Percentiles rank a stretch among this genome's conserved stretches.
These are phyloP conservation scores for Linnaemya vulpina DNA, from an alignment of 2,888 invertebrate genomes.

Conservation along the genomic window DNA sequence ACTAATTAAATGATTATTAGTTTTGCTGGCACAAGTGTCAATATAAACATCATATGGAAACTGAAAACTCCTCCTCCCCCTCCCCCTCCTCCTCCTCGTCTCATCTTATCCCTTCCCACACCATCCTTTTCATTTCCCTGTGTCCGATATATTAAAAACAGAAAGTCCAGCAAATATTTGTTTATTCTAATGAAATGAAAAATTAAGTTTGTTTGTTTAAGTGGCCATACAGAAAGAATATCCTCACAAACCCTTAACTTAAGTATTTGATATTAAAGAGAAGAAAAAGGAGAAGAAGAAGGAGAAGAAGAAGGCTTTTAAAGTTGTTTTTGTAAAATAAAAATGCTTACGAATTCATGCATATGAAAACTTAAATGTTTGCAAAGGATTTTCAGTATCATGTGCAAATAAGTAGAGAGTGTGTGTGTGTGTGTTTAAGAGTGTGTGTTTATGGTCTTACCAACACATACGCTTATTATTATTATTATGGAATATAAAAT, in stretches of 20 bases:
- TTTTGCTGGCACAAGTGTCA: constrained; percentile 53
- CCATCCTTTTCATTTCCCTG: not conserved
- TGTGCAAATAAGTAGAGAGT: not conserved
- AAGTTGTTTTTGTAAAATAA: not conserved
- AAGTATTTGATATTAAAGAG: not conserved
- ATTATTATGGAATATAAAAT: constrained; percentile 33
- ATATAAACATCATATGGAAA: constrained; percentile 17
- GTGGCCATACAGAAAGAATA: constrained; percentile 19
- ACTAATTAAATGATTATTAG: constrained; percentile 50
- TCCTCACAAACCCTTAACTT: not conserved
- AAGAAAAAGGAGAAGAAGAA: no score
- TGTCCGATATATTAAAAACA: not conserved
- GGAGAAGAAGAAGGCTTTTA: no score
- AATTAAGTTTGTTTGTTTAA: constrained; percentile 28
- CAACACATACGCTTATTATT: not conserved
- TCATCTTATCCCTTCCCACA: not conserved
- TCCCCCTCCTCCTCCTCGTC: no score
- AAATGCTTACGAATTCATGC: not conserved
- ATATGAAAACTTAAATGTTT: not conserved
- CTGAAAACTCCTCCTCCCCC: not conserved
- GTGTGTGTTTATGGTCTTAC: not conserved
- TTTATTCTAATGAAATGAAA: constrained; percentile 27
- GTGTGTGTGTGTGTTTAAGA: not conserved
- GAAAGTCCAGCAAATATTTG: constrained; percentile 30
- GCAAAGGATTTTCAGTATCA: not conserved